Conservation (phyloP, 2,888 invertebrate genomes). For the Parnassius mnemosyne region DNA sequence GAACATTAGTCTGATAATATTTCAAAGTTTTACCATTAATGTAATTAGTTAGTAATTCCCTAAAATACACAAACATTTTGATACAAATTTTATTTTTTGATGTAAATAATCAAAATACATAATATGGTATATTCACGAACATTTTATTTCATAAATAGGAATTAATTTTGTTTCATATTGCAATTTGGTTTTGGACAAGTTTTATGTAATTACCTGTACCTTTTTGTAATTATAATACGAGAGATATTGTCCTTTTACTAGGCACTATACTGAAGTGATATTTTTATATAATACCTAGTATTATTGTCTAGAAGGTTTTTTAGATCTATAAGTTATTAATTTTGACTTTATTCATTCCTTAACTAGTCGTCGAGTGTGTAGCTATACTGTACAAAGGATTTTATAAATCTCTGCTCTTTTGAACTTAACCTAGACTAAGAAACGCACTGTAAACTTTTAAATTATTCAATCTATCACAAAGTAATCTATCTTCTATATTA, state of each 20-base stretch:
- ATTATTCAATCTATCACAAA: not conserved
- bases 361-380: slow-evolving; percentile 47
- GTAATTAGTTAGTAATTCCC: slow-evolving; percentile 1
- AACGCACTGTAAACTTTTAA: slow-evolving; percentile 16
- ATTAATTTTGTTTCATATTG: not conserved
- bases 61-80: slow-evolving; percentile 11
- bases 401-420: slow-evolving; percentile 16
- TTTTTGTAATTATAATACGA: slow-evolving; percentile 3
- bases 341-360: slow-evolving; percentile 42
- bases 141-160: not conserved
- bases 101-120: not conserved
- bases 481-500: slow-evolving; percentile 4
- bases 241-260: slow-evolving; percentile 31
- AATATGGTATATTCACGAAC: no score
- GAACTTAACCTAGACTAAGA: slow-evolving; percentile 16
- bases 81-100: slow-evolving; percentile 15
- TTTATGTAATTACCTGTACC: no score
- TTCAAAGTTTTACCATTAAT: not conserved
- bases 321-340: slow-evolving; percentile 33
- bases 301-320: slow-evolving; percentile 30
- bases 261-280: slow-evolving; percentile 36
- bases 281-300: slow-evolving; percentile 38
- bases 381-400: slow-evolving; percentile 27
- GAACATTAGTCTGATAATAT: not conserved
- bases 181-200: not conserved